Evolutionary conservation across 2,797 vertebrate genomes (phyloP).

Genomic region (Chromobotia macracanthus): DNA sequence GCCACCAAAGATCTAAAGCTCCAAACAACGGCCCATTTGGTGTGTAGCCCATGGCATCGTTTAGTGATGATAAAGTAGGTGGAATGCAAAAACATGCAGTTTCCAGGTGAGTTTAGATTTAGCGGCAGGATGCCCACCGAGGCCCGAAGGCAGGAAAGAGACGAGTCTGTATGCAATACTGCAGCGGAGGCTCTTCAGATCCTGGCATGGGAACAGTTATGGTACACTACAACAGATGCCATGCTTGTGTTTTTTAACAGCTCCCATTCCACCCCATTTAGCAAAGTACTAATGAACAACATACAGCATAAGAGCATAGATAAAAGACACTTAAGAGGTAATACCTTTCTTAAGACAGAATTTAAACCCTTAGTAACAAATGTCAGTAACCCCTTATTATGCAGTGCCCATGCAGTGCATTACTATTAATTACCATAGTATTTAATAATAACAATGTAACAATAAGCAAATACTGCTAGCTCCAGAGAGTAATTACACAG

Average conservation of each 20-base stretch:
- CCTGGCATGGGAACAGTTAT: slow-evolving; percentile 65
- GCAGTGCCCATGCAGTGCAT: too few species aligned
- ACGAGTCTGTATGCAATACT: slow-evolving; percentile 50
- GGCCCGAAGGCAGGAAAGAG: slow-evolving; percentile 50
- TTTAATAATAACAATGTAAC: neutral
- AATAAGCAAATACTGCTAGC: neutral
- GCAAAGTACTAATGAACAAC: slow-evolving; percentile 44
- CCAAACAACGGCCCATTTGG: slow-evolving; percentile 58
- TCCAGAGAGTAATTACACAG: neutral
- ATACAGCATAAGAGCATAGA: slow-evolving; percentile 27
- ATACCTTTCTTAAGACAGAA: slow-evolving; percentile 27
- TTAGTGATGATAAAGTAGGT: slow-evolving; percentile 55
- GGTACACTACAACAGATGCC: slow-evolving; percentile 60
- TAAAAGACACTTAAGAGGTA: slow-evolving; percentile 22
- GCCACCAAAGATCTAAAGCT: slow-evolving; percentile 51
- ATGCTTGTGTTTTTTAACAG: slow-evolving; percentile 49
- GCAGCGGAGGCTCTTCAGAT: slow-evolving; percentile 59
- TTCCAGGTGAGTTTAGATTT: slow-evolving; percentile 56
- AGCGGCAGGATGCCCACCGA: slow-evolving; percentile 58
- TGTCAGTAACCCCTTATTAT: neutral
- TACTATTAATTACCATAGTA: neutral
- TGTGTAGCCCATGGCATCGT: slow-evolving; percentile 55
- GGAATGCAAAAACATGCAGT: slow-evolving; percentile 60
- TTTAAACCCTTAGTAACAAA: neutral
- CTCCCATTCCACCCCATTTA: slow-evolving; percentile 51